Conservation (phyloP, 2,113 vertebrate species). For the Ptilorrhoa leucosticta region DNA sequence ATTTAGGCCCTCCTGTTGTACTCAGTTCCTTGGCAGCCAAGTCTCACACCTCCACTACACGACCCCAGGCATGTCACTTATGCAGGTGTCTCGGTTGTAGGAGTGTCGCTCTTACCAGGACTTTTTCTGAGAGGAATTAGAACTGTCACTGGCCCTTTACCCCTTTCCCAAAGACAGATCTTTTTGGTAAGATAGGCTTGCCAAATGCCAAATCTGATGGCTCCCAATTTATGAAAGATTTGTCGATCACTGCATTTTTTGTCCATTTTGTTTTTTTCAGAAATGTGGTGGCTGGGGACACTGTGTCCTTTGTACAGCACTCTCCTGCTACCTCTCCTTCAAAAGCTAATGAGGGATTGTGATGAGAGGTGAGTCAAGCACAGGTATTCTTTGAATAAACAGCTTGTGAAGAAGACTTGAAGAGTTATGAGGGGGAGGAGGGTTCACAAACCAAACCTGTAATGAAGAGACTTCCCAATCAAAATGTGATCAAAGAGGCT, state of each 20-base stretch:
- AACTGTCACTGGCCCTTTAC: background rate
- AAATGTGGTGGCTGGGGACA: accelerated
- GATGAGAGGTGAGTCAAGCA: background rate
- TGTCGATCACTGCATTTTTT: background rate
- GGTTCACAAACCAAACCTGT: background rate
- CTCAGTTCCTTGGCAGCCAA: background rate
- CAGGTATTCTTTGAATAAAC: background rate
- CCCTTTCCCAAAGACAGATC: background rate
- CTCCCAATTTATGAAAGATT: background rate
- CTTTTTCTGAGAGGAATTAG: background rate
- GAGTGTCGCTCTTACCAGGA: background rate
- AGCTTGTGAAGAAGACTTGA: background rate
- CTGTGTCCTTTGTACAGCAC: background rate
- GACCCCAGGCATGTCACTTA: background rate
- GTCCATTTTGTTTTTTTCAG: background rate
- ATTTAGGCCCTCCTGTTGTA: background rate
- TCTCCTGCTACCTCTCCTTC: background rate
- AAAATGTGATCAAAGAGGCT: constrained; percentile 49
- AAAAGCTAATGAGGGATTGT: background rate
- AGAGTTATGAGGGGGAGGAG: constrained; percentile 28
- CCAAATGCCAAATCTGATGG: background rate
- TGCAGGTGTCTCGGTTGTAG: background rate
- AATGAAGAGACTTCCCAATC: constrained; percentile 26
- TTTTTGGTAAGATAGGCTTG: background rate
- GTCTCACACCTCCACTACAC: background rate